Evolutionary conservation across 2,797 vertebrate genomes (phyloP), one percentile per base, ranked within the genome.

Genomic region (Dermochelys coriacea): DNA sequence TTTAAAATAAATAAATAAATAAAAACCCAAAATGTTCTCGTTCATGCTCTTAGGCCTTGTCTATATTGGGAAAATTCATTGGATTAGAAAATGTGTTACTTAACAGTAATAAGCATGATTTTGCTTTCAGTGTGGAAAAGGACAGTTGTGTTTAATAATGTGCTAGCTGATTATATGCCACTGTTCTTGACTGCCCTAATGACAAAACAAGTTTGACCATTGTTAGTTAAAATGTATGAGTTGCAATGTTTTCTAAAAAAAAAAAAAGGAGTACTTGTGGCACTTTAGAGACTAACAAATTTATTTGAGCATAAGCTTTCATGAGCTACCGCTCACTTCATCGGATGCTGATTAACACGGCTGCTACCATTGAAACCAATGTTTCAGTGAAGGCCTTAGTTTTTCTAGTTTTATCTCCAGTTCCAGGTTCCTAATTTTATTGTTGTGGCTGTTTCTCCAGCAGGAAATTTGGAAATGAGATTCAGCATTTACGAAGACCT

Each of bases 391-490:
- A 0, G 1, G 90, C 41, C 25, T 89, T 93, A 95, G 93, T 95
- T 96, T 89, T 87, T 95, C 85, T 95, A 96, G 95, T 96, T 96
- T 92, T 96, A 83, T 95, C 85, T 94, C 94, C 55, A 93, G 78
- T 94, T 94, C 94, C 84, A 49, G 82, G 45, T 93, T 95, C 94
- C 84, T 96, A 88, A 95, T 96, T 94, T 96, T 95, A 87, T 86
- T 96, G 83, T 96, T 93, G 84, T 94, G 64, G 77, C 59, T 92
- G 75, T 88, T 95, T 47, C 75, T 95, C 85, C 87, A 84, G 85
- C 37, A 45, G 86, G 64, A 50, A n/a, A 49, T 86, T 91, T 94
- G 68, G 91, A 90, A 96, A 94, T 84, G 51, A 91, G 94, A 95
- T 83, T 91, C 68, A 80, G 74, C 74, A 61, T 95, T 94, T 41